phyloP scores from a whole-genome alignment of 2,888 invertebrate species.

The Parthenolecanium corni region DNA sequence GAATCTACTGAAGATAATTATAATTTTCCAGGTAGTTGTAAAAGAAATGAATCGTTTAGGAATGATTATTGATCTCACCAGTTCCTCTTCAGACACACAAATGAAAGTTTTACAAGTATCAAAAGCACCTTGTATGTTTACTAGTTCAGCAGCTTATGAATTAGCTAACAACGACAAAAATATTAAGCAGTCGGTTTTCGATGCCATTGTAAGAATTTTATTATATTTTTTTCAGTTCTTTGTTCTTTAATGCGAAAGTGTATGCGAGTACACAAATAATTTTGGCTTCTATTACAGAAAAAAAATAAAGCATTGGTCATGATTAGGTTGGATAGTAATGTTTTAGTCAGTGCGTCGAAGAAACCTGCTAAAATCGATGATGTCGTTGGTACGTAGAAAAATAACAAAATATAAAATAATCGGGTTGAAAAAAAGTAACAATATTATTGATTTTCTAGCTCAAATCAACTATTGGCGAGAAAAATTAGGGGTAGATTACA shows the following conservation, averaged over 20 bases:
- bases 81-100: constrained; percentile 69
- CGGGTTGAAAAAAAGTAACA: not conserved
- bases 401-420: not conserved
- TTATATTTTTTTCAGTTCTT: not conserved
- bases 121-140: constrained; percentile 71
- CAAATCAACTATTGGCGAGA: constrained; percentile 82
- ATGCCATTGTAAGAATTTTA: constrained; percentile 6
- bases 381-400: constrained; percentile 7
- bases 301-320: constrained; percentile 11
- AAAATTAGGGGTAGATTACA: constrained; percentile 74
- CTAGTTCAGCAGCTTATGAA: constrained; percentile 48
- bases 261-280: not conserved
- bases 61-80: constrained; percentile 72
- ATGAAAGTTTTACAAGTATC: constrained; percentile 60
- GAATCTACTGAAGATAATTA: not conserved
- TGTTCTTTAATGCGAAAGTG: not conserved
- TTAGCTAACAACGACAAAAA: not conserved
- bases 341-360: no score
- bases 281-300: constrained; percentile 4
- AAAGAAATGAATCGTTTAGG: constrained; percentile 79
- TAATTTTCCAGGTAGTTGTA: constrained; percentile 53
- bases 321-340: constrained; percentile 2
- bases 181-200: not conserved
- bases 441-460: constrained; percentile 49
- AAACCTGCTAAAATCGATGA: no score